Base-by-base conservation (phyloP, 2,113 vertebrate genomes). In the Eubucco bourcierii region DNA sequence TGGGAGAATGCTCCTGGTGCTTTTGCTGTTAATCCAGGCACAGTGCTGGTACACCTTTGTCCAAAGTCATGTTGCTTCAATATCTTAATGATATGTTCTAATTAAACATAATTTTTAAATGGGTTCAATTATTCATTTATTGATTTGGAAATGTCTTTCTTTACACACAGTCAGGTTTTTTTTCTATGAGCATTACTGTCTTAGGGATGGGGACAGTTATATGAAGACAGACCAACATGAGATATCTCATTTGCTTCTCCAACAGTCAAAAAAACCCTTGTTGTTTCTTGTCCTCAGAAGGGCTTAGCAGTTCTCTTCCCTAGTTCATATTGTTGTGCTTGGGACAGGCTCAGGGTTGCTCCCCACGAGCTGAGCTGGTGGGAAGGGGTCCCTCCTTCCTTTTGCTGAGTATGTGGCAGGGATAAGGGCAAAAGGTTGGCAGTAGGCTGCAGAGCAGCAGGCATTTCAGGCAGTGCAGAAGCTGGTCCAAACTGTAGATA, bases 301-400 rank as follows among this genome's bases (percentile, higher is more conserved):
- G n/a, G n/a, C 17, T 71, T 21, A 46, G 46, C 20, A n/a, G 24
- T 6, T 63, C n/a, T 28, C 25, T 73, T 76, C 21, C 61, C 28
- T 23, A n/a, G 52, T 21, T 83, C 34, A 8, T 20, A 19, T 29
- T 4, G 2, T 21, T 53, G 7, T 12, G 29, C 46, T 46, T 46
- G 31, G 33, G 61, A 31, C 18, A 78, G 41, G 28, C 21, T 28
- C 29, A 39, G 9, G 5, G 7, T 33, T 55, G 16, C n/a, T 66
- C 15, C 29, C 3, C 31, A 31, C 0, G 0, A 60, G 12, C 15
- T 86, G 65, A 91, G 27, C 20, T 59, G n/a, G 25, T 44, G 46
- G 33, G 41, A 63, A 59, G 24, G 19, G 2, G 1, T 13, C 60
- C 15, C 10, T 82, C 19, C 12, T 39, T 23, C 67, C 46, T 13